Evolutionary conservation across 2,888 invertebrate genomes (phyloP), one percentile per base, ranked within the genome.

Genomic region (Hypercompe scribonia): DNA sequence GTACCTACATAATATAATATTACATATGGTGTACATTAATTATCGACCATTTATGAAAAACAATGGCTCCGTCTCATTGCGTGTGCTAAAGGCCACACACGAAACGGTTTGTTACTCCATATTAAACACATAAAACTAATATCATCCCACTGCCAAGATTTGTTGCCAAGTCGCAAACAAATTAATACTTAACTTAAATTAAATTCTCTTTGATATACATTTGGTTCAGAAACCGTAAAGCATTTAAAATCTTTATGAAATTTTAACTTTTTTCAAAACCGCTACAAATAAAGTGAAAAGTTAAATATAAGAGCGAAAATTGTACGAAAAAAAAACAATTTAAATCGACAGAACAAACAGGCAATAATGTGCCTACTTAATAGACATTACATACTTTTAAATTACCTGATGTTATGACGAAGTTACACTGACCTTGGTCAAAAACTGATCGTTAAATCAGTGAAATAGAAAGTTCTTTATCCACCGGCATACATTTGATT

Each of bases 41-140:
- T 68, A 68, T 54, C 68, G 15, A 50, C 54, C 68, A 13, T 68
- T 34, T 54, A 68, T 68, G 68, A 34, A 34, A 34, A 33, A 68
- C 46, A 68, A 68, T 54, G 34, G 34, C 34, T 33, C 3, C 18
- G 18, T 33, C 34, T 28, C n/a, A 67, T n/a, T 34, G n/a, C 54
- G 34, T 54, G 10, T n/a, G 18, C 50, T 54, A n/a, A 65, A 68
- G 68, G n/a, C 50, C 68, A 68, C 50, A 68, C 50, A 24, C 24
- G 34, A 7, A 68, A 21, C 42, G 7, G 18, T 0, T 18, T 61
- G 61, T 31, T 61, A 31, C 61, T 61, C 15, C 13, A 28, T 58
- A 58, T 58, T 28, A 58, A 3, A 28, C 15, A 31, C 31, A 31
- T 31, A 61, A 58, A 11, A 61, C 28, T 58, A 15, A 58, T 28